A percentile compares a stretch with the other conserved stretches of the same genome.
These are phyloP conservation scores for Cydia fagiglandana DNA, from an alignment of 1,140 invertebrate species.

Conservation along the genomic window DNA sequence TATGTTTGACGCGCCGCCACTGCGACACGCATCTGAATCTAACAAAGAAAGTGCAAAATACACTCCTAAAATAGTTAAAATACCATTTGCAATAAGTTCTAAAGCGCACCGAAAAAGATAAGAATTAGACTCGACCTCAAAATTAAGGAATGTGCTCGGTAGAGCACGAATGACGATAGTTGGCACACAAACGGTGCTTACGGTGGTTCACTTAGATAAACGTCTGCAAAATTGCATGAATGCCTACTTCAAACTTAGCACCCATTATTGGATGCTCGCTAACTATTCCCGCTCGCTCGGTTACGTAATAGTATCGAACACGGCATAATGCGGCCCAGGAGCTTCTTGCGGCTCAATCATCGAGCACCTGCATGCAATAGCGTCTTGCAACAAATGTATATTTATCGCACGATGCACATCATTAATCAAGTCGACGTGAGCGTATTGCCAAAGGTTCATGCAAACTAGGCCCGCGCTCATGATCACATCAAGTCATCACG, in stretches of 20 bases:
- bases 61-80: not conserved
- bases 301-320: constrained; percentile 17
- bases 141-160: not conserved
- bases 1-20: too few species aligned
- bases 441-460: constrained; percentile 52
- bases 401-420: constrained; percentile 37
- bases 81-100: not conserved
- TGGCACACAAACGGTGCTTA: not conserved
- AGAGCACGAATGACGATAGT: not conserved
- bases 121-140: not conserved
- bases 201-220: not conserved
- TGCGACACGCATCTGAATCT: not conserved
- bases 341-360: constrained; percentile 18
- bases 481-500: constrained; percentile 71
- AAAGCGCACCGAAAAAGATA: not conserved
- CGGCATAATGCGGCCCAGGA: constrained; percentile 12
- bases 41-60: not conserved
- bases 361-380: constrained; percentile 28
- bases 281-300: constrained; percentile 23
- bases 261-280: constrained; percentile 26
- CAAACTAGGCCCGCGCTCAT: constrained; percentile 48
- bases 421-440: constrained; percentile 50
- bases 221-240: constrained; percentile 21
- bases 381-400: constrained; percentile 24
- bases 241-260: constrained; percentile 17